phyloP scores from a whole-genome alignment of 2,797 vertebrate species.

The Acipenser transmontanus region DNA sequence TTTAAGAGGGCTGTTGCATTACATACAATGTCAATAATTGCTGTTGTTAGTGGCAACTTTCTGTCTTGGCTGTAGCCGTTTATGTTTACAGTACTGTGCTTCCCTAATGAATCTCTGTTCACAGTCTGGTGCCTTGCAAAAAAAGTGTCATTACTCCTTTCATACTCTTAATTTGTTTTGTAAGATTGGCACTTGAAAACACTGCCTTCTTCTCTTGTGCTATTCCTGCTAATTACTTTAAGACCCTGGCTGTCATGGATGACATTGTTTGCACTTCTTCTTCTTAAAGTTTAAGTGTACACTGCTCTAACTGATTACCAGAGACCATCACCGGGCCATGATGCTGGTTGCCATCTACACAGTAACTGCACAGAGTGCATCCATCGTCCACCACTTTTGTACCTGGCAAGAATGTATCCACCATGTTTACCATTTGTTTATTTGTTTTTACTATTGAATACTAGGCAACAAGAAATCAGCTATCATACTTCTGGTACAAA shows the following conservation, averaged over 20 bases:
- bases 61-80: constrained; percentile 43
- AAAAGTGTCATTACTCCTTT: constrained; percentile 32
- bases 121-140: constrained; percentile 51
- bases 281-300: constrained; percentile 26
- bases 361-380: constrained; percentile 35
- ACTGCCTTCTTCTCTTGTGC: constrained; percentile 51
- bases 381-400: too few species aligned
- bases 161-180: constrained; percentile 43
- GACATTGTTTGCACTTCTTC: constrained; percentile 43
- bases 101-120: constrained; percentile 52
- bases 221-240: constrained; percentile 60
- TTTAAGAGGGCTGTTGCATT: constrained; percentile 35
- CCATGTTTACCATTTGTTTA: too few species aligned
- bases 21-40: constrained; percentile 61
- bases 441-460: too few species aligned
- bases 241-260: constrained; percentile 48
- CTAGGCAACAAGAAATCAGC: too few species aligned
- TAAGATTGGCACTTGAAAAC: constrained; percentile 51
- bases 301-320: constrained; percentile 29
- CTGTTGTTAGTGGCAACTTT: constrained; percentile 47
- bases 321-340: constrained; percentile 39
- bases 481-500: too few species aligned
- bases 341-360: constrained; percentile 44
- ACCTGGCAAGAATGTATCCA: too few species aligned
- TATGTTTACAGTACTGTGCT: constrained; percentile 50